These are phyloP conservation scores for Sylvicola cinctus DNA, from an alignment of 2,888 invertebrate genomes.

Conservation along the genomic window DNA sequence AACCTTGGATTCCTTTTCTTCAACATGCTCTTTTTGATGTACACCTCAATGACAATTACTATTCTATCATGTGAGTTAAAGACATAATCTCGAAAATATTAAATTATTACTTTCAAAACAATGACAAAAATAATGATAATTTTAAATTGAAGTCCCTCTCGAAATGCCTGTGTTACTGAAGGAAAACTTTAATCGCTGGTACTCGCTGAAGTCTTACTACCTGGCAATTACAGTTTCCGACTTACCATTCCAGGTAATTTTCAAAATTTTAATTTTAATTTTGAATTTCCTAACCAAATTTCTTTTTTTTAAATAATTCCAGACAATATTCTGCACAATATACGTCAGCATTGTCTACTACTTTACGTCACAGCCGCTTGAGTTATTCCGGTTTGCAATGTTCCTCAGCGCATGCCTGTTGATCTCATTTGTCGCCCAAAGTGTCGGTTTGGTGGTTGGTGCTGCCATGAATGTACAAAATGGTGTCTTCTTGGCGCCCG, in stretches of 20 bases:
- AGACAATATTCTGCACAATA: conserved; percentile 84
- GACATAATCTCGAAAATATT: conserved; percentile 1
- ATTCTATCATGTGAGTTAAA: conserved; percentile 74
- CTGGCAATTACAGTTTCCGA: conserved; percentile 90
- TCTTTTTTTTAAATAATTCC: conserved; percentile 17
- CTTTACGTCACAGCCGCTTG: conserved; percentile 83
- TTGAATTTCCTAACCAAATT: conserved; percentile 1
- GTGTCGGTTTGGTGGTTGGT: conserved; percentile 84
- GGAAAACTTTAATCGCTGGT: conserved; percentile 95
- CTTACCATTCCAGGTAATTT: conserved; percentile 91
- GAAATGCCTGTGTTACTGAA: conserved; percentile 89
- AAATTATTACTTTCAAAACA: conserved; percentile 4
- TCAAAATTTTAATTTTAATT: conserved; percentile 4
- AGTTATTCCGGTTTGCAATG: conserved; percentile 64
- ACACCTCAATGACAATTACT: conserved; percentile 98
- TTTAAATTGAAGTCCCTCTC: conserved; percentile 53
- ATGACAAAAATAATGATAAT: conserved; percentile 1
- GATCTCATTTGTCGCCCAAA: conserved; percentile 89
- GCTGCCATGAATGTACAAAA: conserved; percentile 93
- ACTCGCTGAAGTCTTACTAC: conserved; percentile 84
- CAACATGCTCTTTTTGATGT: conserved; percentile 97
- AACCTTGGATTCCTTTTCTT: conserved; percentile 95
- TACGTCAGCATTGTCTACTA: conserved; percentile 88
- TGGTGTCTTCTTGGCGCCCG: conserved; percentile 89
- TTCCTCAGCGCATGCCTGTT: conserved; percentile 72